Percentiles rank a stretch among this genome's conserved stretches.
Evolutionary conservation across 2,888 invertebrate genomes (phyloP).

Genomic region (Xylophagus ater): DNA sequence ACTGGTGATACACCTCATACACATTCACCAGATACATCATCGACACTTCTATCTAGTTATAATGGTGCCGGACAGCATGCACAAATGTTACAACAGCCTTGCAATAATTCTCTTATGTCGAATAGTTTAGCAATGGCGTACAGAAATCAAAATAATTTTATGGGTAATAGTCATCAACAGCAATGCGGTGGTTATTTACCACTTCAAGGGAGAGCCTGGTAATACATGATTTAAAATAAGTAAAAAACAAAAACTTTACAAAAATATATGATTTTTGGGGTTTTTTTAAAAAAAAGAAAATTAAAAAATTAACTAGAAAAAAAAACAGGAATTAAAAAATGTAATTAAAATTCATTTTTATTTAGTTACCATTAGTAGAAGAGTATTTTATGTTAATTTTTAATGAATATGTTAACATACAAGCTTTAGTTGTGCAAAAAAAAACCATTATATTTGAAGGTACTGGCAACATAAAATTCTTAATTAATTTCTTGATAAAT

Average conservation of each 20-base stretch:
- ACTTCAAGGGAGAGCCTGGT: slow-evolving; percentile 78
- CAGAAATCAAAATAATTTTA: slow-evolving; percentile 54
- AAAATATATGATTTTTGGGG: slow-evolving; percentile 4
- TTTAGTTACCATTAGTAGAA: too few relatives aligned
- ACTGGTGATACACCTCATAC: slow-evolving; percentile 41
- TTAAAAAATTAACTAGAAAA: slow-evolving; percentile 3
- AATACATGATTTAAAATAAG: slow-evolving; percentile 42
- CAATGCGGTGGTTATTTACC: slow-evolving; percentile 77
- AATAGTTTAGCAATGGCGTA: slow-evolving; percentile 53
- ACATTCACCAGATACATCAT: slow-evolving; percentile 40
- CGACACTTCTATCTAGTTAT: slow-evolving; percentile 35
- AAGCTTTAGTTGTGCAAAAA: too few relatives aligned
- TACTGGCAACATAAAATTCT: too few relatives aligned
- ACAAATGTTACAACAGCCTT: slow-evolving; percentile 40
- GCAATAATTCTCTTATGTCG: slow-evolving; percentile 44
- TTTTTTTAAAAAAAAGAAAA: neutral
- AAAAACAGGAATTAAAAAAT: neutral
- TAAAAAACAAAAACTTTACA: too few relatives aligned
- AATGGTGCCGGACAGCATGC: slow-evolving; percentile 36
- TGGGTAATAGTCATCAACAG: slow-evolving; percentile 61
- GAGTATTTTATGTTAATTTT: too few relatives aligned
- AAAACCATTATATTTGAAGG: too few relatives aligned
- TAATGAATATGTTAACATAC: too few relatives aligned
- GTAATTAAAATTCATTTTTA: too few relatives aligned
- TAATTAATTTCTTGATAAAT: too few relatives aligned